Percentiles rank a stretch among this genome's conserved stretches.
Evolutionary conservation across 2,888 invertebrate genomes (phyloP).

Genomic region (Tipula unca): DNA sequence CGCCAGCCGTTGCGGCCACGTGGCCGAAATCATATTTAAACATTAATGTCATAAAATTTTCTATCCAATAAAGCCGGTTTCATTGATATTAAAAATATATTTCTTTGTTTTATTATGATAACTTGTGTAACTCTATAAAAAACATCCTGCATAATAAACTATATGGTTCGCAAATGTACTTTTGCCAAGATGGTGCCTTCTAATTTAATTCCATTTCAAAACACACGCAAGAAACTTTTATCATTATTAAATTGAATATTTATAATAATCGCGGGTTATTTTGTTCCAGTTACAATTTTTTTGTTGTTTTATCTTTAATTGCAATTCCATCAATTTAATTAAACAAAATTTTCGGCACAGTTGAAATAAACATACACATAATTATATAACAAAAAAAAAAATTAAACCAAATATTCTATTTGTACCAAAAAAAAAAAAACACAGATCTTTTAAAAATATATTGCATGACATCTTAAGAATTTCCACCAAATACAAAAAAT

Average conservation of each 20-base stretch:
- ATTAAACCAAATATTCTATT: background rate
- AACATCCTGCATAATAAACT: no score
- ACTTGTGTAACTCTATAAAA: no score
- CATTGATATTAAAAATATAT: no score
- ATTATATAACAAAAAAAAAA: background rate
- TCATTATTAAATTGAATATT: conserved; percentile 8
- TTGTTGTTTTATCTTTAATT: background rate
- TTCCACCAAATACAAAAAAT: background rate
- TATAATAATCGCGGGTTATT: background rate
- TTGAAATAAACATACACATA: background rate
- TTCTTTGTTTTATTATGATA: no score
- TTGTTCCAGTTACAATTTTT: background rate
- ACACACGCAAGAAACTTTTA: background rate
- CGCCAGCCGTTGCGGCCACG: no score
- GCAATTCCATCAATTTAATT: conserved; percentile 14
- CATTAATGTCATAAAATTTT: no score
- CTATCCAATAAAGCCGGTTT: no score
- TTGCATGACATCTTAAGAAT: background rate
- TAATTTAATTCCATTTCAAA: background rate
- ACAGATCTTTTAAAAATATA: background rate
- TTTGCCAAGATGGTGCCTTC: background rate
- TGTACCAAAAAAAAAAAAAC: background rate
- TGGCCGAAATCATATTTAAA: no score
- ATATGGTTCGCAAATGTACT: background rate
- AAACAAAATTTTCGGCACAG: conserved; percentile 14